Conservation (phyloP, 2,888 invertebrate genomes). For the Fissipunctia ypsillon region DNA sequence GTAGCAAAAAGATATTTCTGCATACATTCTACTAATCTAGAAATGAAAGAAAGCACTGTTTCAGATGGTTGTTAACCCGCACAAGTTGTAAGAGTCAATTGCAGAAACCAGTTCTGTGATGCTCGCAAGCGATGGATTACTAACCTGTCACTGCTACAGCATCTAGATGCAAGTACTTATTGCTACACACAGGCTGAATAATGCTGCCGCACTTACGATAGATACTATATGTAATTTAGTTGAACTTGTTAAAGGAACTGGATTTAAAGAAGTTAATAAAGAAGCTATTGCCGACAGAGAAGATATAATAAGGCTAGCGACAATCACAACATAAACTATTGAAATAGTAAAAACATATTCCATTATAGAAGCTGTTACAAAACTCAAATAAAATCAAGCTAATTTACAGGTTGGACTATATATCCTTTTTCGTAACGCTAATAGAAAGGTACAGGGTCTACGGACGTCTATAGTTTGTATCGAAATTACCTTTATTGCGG, state of each 20-base stretch:
- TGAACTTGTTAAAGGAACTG: conserved; percentile 33
- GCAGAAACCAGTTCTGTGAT: conserved; percentile 62
- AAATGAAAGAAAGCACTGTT: conserved; percentile 39
- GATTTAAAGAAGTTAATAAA: conserved; percentile 28
- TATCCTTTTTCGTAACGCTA: conserved; percentile 53
- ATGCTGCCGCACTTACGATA: conserved; percentile 58
- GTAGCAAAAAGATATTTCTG: neutral
- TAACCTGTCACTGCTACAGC: conserved; percentile 63
- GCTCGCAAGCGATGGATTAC: conserved; percentile 62
- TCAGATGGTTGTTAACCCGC: conserved; percentile 55
- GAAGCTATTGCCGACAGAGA: neutral
- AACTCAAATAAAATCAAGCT: conserved; percentile 46
- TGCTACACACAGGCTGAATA: conserved; percentile 63
- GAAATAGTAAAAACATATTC: conserved; percentile 22
- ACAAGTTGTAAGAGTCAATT: conserved; percentile 63
- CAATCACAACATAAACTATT: neutral
- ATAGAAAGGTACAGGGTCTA: conserved; percentile 65
- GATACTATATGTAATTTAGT: conserved; percentile 52
- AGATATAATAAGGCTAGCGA: neutral
- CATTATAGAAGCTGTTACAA: conserved; percentile 41
- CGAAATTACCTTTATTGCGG: conserved; percentile 85
- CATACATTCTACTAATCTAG: conserved; percentile 16
- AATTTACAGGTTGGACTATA: conserved; percentile 54
- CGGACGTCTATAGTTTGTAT: conserved; percentile 71
- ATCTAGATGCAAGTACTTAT: conserved; percentile 62